phyloP scores from a whole-genome alignment of 2,797 vertebrate genomes.

The Bufotes viridis region DNA sequence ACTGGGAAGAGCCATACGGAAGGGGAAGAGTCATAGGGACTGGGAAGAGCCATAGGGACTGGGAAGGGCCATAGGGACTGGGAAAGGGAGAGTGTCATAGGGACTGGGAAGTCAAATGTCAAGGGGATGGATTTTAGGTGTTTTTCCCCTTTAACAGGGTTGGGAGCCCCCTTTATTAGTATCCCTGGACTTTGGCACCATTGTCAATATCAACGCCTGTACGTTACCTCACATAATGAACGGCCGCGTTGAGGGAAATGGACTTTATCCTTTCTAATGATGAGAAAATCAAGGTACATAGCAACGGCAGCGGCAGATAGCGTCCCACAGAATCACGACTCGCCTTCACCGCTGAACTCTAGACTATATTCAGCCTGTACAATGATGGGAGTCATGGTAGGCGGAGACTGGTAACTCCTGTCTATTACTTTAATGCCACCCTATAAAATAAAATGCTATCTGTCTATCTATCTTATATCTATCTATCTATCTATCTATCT shows the following conservation, averaged over 20 bases:
- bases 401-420: not conserved
- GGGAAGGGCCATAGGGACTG: too few species aligned
- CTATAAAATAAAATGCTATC: not conserved
- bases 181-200: not conserved
- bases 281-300: not conserved
- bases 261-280: constrained; percentile 30
- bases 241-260: not conserved
- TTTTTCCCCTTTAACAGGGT: not conserved
- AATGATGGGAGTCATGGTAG: not conserved
- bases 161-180: not conserved
- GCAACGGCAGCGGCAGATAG: not conserved
- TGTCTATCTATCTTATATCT: not conserved
- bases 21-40: too few species aligned
- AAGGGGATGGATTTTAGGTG: not conserved
- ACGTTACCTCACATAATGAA: not conserved
- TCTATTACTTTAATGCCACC: not conserved
- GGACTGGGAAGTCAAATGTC: too few species aligned
- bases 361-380: not conserved
- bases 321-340: not conserved
- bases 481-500: too few species aligned
- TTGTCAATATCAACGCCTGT: not conserved
- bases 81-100: too few species aligned
- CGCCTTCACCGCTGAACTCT: not conserved
- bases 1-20: too few species aligned
- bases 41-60: too few species aligned